Conservation (phyloP, 2,113 vertebrate species). For the Ctenomys sociabilis region DNA sequence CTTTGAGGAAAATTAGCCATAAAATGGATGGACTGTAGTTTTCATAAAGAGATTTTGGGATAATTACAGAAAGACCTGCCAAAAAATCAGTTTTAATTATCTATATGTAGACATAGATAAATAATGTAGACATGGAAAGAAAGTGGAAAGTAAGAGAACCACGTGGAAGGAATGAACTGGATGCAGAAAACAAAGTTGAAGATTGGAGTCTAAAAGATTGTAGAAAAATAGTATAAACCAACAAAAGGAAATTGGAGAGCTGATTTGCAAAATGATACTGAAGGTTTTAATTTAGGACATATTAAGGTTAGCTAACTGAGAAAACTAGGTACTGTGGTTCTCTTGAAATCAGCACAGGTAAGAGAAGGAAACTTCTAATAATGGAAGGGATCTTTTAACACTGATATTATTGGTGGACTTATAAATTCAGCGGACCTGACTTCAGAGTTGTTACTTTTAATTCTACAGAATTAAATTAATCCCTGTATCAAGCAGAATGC, state of each 20-base stretch:
- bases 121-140: conserved; percentile 12
- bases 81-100: background rate
- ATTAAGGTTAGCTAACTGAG: background rate
- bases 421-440: background rate
- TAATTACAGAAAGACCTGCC: background rate
- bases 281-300: background rate
- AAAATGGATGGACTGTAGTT: background rate
- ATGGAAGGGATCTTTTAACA: background rate
- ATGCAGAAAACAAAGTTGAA: background rate
- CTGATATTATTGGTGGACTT: background rate
- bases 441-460: background rate
- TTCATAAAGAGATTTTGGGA: background rate
- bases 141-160: background rate
- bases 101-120: background rate
- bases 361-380: background rate
- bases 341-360: background rate
- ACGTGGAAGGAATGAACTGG: conserved; percentile 17
- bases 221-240: background rate
- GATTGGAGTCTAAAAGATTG: background rate
- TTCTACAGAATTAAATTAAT: background rate
- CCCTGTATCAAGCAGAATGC: background rate
- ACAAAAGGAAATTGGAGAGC: background rate
- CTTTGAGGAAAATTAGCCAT: conserved; percentile 12
- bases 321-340: background rate
- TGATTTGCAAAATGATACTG: background rate